phyloP scores from a whole-genome alignment of 2,888 invertebrate genomes.

The Melinaea menophilus region DNA sequence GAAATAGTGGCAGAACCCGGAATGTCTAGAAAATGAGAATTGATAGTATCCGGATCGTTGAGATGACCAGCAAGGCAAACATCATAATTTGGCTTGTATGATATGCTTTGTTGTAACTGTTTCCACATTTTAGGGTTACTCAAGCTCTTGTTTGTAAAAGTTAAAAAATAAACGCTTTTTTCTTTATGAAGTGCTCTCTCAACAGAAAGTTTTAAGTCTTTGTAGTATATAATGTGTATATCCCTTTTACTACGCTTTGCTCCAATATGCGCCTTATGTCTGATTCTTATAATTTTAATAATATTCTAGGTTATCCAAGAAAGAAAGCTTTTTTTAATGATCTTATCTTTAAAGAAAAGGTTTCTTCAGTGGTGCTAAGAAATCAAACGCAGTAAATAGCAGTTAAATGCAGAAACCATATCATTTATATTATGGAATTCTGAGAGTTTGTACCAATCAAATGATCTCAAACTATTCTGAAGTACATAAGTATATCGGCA shows the following conservation, averaged over 20 bases:
- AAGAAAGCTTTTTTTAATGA: background rate
- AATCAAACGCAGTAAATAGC: background rate
- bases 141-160: slow-evolving; percentile 15
- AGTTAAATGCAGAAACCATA: no score
- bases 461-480: no score
- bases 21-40: slow-evolving; percentile 19
- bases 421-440: no score
- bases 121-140: slow-evolving; percentile 19
- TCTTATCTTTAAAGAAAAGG: slow-evolving; percentile 4
- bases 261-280: slow-evolving; percentile 12
- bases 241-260: slow-evolving; percentile 11
- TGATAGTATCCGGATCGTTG: slow-evolving; percentile 15
- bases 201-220: no score
- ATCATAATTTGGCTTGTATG: slow-evolving; percentile 7
- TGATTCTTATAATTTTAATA: slow-evolving; percentile 18
- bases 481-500: no score
- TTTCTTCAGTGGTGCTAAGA: slow-evolving; percentile 7
- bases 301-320: slow-evolving; percentile 20
- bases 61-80: slow-evolving; percentile 10
- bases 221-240: slow-evolving; percentile 5
- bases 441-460: no score
- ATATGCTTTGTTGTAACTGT: slow-evolving; percentile 10
- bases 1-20: slow-evolving; percentile 10
- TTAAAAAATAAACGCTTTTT: slow-evolving; percentile 18
- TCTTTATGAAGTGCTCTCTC: slow-evolving; percentile 13